Evolutionary conservation across 2,797 vertebrate species (phyloP).

Genomic region (Sphenodon punctatus): DNA sequence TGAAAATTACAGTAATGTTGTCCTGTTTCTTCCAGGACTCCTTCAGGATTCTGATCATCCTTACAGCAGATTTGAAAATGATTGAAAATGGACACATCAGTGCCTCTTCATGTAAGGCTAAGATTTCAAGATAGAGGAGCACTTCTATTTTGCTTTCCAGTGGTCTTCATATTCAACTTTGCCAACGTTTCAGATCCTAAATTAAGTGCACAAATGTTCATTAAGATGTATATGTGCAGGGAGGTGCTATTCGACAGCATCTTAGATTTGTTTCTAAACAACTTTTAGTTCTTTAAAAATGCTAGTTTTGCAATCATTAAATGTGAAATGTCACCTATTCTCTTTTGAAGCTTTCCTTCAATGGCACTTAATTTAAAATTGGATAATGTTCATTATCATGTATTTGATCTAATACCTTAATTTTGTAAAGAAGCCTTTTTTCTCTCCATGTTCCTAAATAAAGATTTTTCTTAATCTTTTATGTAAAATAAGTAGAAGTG

Average conservation of each 20-base stretch:
- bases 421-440: not conserved
- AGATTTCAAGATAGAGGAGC: constrained; percentile 31
- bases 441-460: constrained; percentile 37
- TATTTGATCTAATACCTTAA: not conserved
- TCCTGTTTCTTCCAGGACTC: constrained; percentile 78
- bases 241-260: too few species aligned
- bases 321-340: not conserved
- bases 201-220: not conserved
- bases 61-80: constrained; percentile 90
- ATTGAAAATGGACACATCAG: constrained; percentile 69
- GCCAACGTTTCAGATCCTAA: not conserved
- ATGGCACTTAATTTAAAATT: not conserved
- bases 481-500: constrained; percentile 12
- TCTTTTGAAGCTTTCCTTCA: constrained; percentile 4
- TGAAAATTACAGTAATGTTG: constrained; percentile 27
- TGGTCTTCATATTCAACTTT: not conserved
- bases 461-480: not conserved
- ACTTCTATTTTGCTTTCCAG: constrained; percentile 35
- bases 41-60: constrained; percentile 87
- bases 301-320: not conserved
- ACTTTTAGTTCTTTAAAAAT: not conserved
- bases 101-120: constrained; percentile 4
- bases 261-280: not conserved
- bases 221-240: not conserved
- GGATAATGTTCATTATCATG: not conserved